Percentiles rank a stretch among this genome's conserved stretches.
Conservation (phyloP, 2,888 invertebrate genomes). For the Scelioninae gen. 1 region DNA sequence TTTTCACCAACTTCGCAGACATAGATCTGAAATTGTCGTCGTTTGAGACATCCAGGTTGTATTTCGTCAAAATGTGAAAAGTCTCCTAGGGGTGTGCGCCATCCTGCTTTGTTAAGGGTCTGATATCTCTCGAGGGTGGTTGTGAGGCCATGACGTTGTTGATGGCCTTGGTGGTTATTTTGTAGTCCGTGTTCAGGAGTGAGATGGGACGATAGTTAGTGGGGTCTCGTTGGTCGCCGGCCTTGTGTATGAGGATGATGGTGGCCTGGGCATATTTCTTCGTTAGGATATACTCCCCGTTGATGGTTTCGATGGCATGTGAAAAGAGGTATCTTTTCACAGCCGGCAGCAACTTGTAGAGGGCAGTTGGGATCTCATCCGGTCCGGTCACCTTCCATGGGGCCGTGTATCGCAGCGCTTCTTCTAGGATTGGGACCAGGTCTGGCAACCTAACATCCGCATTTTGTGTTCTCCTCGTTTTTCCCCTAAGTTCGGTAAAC, state of each 20-base stretch:
- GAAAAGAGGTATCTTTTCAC: neutral
- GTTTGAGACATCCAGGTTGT: neutral
- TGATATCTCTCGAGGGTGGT: neutral
- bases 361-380: constrained; percentile 3
- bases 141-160: neutral
- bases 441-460: neutral
- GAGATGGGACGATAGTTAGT: neutral
- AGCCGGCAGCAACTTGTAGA: neutral
- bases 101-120: neutral
- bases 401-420: constrained; percentile 8
- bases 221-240: neutral
- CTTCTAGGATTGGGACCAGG: neutral
- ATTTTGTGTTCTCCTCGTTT: neutral
- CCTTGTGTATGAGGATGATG: neutral
- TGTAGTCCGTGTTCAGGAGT: neutral
- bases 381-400: constrained; percentile 3
- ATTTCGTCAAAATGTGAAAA: neutral
- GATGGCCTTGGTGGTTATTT: constrained; percentile 2
- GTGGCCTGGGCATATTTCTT: neutral
- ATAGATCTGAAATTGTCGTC: neutral
- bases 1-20: neutral
- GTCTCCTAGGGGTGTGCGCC: constrained; percentile 3
- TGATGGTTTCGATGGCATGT: neutral
- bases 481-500: neutral
- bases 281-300: neutral